phyloP scores from a whole-genome alignment of 2,888 invertebrate genomes.

The Epinotia ramella region DNA sequence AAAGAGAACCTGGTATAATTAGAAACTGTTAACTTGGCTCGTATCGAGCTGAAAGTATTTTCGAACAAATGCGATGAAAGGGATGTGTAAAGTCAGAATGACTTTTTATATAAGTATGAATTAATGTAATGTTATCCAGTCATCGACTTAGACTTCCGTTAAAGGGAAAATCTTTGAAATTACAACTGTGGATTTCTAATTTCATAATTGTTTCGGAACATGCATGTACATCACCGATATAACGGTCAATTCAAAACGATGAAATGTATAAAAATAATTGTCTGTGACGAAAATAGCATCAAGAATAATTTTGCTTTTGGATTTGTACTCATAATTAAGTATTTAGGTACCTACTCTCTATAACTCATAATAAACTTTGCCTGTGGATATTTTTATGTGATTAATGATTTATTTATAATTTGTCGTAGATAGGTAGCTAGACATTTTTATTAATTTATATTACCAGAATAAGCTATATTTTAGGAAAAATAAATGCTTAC shows the following conservation, averaged over 20 bases:
- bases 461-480: constrained; percentile 8
- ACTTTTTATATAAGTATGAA: not conserved
- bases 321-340: not conserved
- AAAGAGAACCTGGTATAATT: constrained; percentile 57
- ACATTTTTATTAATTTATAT: constrained; percentile 42
- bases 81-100: constrained; percentile 17
- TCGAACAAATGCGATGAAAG: constrained; percentile 36
- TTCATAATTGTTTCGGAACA: no score
- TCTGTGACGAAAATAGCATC: not conserved
- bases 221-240: no score
- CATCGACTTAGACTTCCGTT: not conserved
- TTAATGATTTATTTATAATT: constrained; percentile 26
- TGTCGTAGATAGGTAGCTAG: constrained; percentile 30
- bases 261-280: not conserved
- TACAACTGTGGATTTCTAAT: not conserved
- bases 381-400: constrained; percentile 32
- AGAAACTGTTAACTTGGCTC: constrained; percentile 68
- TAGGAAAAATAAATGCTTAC: not conserved
- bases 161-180: no score
- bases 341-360: not conserved
- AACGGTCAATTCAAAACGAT: no score
- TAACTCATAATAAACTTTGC: constrained; percentile 13
- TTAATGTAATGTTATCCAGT: constrained; percentile 12
- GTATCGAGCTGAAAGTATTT: constrained; percentile 75
- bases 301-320: not conserved